Evolutionary conservation across 2,888 invertebrate species (phyloP).

Genomic region (Hyles lineata): DNA sequence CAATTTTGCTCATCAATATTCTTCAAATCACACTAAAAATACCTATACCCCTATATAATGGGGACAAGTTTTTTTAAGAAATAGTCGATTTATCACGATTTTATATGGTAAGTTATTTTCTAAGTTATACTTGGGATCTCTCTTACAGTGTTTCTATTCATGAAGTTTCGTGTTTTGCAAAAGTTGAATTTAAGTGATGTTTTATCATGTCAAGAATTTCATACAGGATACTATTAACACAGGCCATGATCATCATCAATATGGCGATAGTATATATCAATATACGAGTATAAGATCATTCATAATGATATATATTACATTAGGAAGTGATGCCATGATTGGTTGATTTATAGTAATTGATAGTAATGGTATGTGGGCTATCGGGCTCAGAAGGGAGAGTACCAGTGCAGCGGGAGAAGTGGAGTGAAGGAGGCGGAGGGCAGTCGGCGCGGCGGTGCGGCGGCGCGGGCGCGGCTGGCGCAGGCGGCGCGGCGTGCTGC

Average conservation of each 20-base stretch:
- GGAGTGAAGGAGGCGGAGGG: conserved; percentile 34
- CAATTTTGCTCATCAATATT: too few species aligned
- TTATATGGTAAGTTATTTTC: too few species aligned
- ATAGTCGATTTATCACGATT: too few species aligned
- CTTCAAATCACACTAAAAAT: too few species aligned
- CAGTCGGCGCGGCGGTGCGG: conserved; percentile 40
- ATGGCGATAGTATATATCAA: background rate
- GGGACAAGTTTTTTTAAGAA: too few species aligned
- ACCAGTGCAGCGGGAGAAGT: conserved; percentile 8
- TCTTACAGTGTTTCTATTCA: too few species aligned
- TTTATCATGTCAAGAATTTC: too few species aligned
- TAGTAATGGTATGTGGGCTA: conserved; percentile 32
- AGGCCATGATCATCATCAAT: background rate
- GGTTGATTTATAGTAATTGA: conserved; percentile 54
- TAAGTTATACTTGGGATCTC: too few species aligned
- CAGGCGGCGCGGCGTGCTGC: conserved; percentile 61
- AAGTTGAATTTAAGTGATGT: too few species aligned
- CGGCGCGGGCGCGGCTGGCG: conserved; percentile 47
- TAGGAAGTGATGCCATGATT: conserved; percentile 38
- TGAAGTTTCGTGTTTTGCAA: too few species aligned
- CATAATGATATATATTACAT: background rate
- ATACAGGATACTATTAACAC: background rate
- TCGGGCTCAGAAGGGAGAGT: background rate
- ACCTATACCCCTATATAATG: too few species aligned
- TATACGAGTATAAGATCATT: background rate